Evolutionary conservation across 2,888 invertebrate species (phyloP).

Genomic region (Epicampocera succincta): DNA sequence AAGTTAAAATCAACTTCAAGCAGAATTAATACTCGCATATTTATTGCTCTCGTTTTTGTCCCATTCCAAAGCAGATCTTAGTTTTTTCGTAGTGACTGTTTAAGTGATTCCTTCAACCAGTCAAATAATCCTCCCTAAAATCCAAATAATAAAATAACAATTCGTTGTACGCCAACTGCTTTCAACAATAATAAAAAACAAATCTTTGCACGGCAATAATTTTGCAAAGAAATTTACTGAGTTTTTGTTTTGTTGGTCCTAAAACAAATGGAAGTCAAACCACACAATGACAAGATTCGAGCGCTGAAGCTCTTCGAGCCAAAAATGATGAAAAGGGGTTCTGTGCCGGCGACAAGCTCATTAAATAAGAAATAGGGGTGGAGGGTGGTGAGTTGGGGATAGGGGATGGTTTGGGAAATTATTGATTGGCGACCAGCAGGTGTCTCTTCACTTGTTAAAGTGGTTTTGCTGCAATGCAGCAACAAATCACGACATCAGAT

Average conservation of each 20-base stretch:
- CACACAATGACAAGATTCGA: background rate
- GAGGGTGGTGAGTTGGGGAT: too few relatives aligned
- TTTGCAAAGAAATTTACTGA: background rate
- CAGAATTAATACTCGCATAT: too few relatives aligned
- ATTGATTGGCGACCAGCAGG: slow-evolving; percentile 10
- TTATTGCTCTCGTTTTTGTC: too few relatives aligned
- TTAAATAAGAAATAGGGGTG: too few relatives aligned
- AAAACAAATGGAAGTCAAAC: background rate
- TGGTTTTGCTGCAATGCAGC: too few relatives aligned
- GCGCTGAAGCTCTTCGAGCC: too few relatives aligned
- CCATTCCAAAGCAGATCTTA: too few relatives aligned
- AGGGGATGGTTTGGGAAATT: background rate
- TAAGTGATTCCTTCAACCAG: background rate
- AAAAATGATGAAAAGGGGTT: too few relatives aligned
- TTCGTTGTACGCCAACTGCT: background rate
- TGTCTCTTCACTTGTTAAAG: too few relatives aligned
- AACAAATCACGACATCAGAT: background rate
- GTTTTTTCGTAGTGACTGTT: too few relatives aligned
- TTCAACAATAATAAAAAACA: background rate
- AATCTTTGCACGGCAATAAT: background rate
- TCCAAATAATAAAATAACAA: background rate
- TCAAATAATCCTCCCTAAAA: background rate
- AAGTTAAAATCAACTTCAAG: too few relatives aligned
- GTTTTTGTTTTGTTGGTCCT: background rate
- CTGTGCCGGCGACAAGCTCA: too few relatives aligned